Evolutionary conservation across 2,113 vertebrate species (phyloP).

Genomic region (Mugil cephalus): DNA sequence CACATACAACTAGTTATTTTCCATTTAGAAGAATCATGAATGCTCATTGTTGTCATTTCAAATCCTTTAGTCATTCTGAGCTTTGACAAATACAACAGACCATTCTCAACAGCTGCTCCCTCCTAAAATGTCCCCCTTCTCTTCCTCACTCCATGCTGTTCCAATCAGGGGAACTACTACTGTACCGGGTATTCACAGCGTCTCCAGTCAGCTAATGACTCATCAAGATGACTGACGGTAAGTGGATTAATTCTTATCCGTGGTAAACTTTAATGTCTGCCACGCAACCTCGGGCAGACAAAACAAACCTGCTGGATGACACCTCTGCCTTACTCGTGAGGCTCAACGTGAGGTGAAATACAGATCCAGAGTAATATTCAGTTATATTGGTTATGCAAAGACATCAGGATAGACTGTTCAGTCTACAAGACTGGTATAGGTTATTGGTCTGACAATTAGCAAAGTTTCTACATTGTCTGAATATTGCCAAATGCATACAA

Average conservation of each 20-base stretch:
- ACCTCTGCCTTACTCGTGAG: constrained; percentile 7
- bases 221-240: constrained; percentile 33
- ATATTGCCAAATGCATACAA: too few species aligned
- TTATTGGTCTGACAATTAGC: too few species aligned
- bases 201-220: constrained; percentile 41
- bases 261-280: constrained; percentile 63
- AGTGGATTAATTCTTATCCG: constrained; percentile 70
- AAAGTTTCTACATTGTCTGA: too few species aligned
- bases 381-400: neutral
- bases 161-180: neutral
- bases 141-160: constrained; percentile 5
- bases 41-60: too few species aligned
- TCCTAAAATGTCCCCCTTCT: too few species aligned
- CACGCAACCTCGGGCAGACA: neutral
- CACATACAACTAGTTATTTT: too few species aligned
- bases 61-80: too few species aligned
- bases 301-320: constrained; percentile 16
- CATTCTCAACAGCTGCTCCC: too few species aligned
- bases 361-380: neutral
- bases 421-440: too few species aligned
- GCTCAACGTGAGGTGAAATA: neutral
- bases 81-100: too few species aligned
- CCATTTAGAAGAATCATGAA: too few species aligned
- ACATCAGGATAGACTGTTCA: too few species aligned
- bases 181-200: constrained; percentile 44